Evolutionary conservation across 2,888 invertebrate species (phyloP), one percentile per base, ranked within the genome.

Genomic region (Gordius sp.): DNA sequence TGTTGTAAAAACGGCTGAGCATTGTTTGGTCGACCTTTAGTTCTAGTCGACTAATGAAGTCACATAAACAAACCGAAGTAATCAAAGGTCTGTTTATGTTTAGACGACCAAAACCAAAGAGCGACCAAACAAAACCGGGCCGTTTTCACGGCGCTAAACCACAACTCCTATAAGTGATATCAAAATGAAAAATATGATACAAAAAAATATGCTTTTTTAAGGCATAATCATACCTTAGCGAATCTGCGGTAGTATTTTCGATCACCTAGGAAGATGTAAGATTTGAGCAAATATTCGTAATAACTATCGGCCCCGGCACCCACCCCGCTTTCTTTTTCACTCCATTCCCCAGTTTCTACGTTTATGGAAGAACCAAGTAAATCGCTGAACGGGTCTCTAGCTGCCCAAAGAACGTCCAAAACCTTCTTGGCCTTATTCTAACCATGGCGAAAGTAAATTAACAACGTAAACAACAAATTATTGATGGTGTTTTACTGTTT

Each of bases 251-350:
- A 73, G 69, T 91, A 93, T 62, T 81, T 81, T 65, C 85, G 83
- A 67, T 97, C 91, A 2, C 75, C 73, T 4, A 97, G 75, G 58
- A 97, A 74, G 61, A 97, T 84, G 69, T 93, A 97, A 0, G 89
- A 87, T 70, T 97, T 97, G 28, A 97, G 75, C 61, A 87, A 82
- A 70, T 97, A 97, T 70, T 97, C 93, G 67, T 93, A 97, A 70
- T 97, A 97, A 0, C 89, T 89, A 71, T 97, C 93, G 63, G 93
- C 89, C 26, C 93, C 93, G 16, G 93, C 93, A n/a, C 93, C 93
- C 2, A 97, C 85, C 1, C 93, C 89, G 1, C 87, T 83, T 69
- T 93, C 91, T 73, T 64, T 56, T 62, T 61, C 58, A 24, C 56
- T 2, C 93, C 93, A 97, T 69, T 91, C 87, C 0, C 93, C 93